Conservation (phyloP, 1,140 invertebrate genomes). For the Gonioctena quinquepunctata region DNA sequence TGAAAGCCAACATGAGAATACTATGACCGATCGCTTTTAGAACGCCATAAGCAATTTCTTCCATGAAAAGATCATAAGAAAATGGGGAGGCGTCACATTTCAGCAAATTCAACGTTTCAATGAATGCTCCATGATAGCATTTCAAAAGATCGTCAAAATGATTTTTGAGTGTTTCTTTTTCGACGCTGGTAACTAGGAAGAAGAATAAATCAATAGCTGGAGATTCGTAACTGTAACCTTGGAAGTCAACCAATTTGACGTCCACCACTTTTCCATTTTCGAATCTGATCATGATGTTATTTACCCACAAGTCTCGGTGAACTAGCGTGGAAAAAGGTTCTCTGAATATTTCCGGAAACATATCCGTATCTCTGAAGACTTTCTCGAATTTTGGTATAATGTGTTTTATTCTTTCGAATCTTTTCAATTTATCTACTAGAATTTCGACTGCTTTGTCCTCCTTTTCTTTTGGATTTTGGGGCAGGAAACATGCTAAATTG, state of each 20-base stretch:
- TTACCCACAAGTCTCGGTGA: slow-evolving; percentile 67
- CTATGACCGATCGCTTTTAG: slow-evolving; percentile 3
- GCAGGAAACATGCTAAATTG: slow-evolving; percentile 35
- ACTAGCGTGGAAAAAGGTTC: slow-evolving; percentile 60
- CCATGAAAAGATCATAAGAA: slow-evolving; percentile 17
- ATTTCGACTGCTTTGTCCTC: slow-evolving; percentile 25
- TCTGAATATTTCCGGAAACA: slow-evolving; percentile 21
- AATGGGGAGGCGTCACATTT: slow-evolving; percentile 18
- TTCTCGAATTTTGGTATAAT: slow-evolving; percentile 24
- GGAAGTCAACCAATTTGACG: slow-evolving; percentile 67
- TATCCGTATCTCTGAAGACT: slow-evolving; percentile 25
- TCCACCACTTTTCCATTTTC: slow-evolving; percentile 48
- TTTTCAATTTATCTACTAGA: slow-evolving; percentile 38
- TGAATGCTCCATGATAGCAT: slow-evolving; percentile 58
- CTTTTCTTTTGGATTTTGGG: slow-evolving; percentile 31
- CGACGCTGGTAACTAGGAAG: slow-evolving; percentile 61
- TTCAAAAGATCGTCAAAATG: slow-evolving; percentile 58
- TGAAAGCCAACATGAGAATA: slow-evolving; percentile 12
- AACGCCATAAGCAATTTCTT: slow-evolving; percentile 24
- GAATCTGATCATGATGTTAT: slow-evolving; percentile 61
- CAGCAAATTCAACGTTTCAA: slow-evolving; percentile 33
- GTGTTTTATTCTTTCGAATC: slow-evolving; percentile 38
- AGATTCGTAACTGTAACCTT: slow-evolving; percentile 61
- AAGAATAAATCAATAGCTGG: slow-evolving; percentile 62
- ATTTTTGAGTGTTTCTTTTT: slow-evolving; percentile 49